A percentile compares a stretch with the other conserved stretches of the same genome.
These are phyloP conservation scores for Hydriomena furcata DNA, from an alignment of 2,888 invertebrate genomes.

Conservation along the genomic window DNA sequence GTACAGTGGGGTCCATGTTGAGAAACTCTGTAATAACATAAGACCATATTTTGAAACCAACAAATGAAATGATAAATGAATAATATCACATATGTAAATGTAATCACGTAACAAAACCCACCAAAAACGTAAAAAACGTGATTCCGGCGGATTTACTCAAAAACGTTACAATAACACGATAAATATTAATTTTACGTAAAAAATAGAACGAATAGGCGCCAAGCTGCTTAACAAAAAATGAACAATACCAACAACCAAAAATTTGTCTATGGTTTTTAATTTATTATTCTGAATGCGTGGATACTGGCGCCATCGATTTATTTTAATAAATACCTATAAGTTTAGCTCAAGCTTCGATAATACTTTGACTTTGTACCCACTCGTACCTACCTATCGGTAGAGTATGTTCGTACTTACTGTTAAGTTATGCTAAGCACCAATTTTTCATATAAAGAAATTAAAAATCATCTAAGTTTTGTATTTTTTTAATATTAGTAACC, in stretches of 20 bases:
- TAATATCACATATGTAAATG: background rate
- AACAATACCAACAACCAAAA: constrained; percentile 43
- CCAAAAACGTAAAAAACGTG: constrained; percentile 47
- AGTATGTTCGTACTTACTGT: too few species aligned
- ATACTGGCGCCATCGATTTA: constrained; percentile 43
- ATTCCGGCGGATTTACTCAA: constrained; percentile 60
- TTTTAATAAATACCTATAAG: background rate
- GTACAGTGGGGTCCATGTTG: too few species aligned
- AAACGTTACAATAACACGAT: constrained; percentile 60
- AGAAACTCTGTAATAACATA: too few species aligned
- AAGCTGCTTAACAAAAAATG: constrained; percentile 32
- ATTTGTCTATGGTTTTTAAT: constrained; percentile 39
- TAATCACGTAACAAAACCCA: constrained; percentile 41
- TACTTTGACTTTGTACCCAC: too few species aligned
- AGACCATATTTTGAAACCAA: too few species aligned
- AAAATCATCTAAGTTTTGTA: too few species aligned
- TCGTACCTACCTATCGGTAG: too few species aligned
- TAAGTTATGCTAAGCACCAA: too few species aligned
- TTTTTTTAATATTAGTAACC: too few species aligned
- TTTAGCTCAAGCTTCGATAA: too few species aligned
- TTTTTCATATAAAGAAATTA: too few species aligned
- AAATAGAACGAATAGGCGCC: constrained; percentile 41
- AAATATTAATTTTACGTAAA: constrained; percentile 49
- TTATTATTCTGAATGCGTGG: constrained; percentile 46
- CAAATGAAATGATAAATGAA: too few species aligned